Evolutionary conservation across 2,888 invertebrate species (phyloP), one percentile per base, ranked within the genome.

Genomic region (Rotaria socialis): DNA sequence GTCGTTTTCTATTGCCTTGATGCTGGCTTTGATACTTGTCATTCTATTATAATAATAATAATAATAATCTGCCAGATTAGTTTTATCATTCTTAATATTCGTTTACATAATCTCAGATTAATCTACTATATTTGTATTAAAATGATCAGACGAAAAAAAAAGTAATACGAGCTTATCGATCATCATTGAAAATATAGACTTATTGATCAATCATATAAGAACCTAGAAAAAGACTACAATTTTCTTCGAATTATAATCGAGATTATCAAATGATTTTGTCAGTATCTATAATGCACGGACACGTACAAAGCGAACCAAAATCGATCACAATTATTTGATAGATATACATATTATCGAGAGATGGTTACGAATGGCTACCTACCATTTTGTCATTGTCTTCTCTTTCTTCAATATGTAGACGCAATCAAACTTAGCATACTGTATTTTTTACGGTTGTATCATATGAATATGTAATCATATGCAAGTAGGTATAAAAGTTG

Each of bases 221-320:
- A 19, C 4, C 6, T 22, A 55, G 55, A 55, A 19, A 22, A 55
- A 55, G 55, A 55, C 55, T 55, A 55, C 22, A 55, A 55, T 55
- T 55, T 55, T 22, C 55, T 55, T 55, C 22, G 55, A 55, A 55
- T 55, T 55, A 22, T 55, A 22, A 55, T 67, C 35, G 35, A 67
- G 67, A 67, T 67, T 35, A 67, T 67, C 67, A 67, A 19, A 27
- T 67, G 67, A 67, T 67, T 67, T 67, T 67, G 67, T 67, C 67
- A 67, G 35, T 3, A 67, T 35, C 16, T 35, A 35, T 41, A 67
- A 67, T 67, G 35, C 16, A 67, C 6, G 35, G 16, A 67, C 67
- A 67, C 6, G 19, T 27, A 67, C 3, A 67, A 19, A 19, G 35
- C 35, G 35, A 41, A 67, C 6, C 6, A 67, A 67, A 35, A 67